phyloP scores from a whole-genome alignment of 23 tunicate species.

The Diplosoma virens region DNA sequence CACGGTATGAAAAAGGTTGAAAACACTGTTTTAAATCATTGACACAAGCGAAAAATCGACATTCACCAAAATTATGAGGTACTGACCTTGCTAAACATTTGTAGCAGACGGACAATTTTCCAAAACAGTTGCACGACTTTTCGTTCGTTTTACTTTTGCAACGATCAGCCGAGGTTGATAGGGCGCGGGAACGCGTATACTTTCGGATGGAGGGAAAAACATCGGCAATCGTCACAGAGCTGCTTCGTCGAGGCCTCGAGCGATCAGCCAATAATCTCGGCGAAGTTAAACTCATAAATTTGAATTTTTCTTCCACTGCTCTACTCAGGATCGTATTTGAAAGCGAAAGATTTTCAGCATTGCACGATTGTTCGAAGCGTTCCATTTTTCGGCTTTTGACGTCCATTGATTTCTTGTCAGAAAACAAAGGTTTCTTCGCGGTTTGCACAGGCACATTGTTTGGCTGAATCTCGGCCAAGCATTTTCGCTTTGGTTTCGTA shows the following conservation, averaged over 20 bases:
- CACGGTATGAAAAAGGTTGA: too few relatives aligned
- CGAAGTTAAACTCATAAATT: conserved; percentile 12
- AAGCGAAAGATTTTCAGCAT: neutral
- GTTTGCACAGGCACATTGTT: neutral
- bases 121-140: conserved; percentile 41
- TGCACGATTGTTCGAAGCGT: conserved; percentile 7
- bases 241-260: neutral
- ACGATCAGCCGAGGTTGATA: neutral
- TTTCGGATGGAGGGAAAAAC: conserved; percentile 49
- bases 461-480: conserved; percentile 42
- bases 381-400: neutral
- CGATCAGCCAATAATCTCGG: conserved; percentile 5
- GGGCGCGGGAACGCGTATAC: neutral
- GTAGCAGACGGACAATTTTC: conserved; percentile 50
- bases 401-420: neutral
- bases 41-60: too few relatives aligned
- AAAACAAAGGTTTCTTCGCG: neutral
- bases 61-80: too few relatives aligned
- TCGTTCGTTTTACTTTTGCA: neutral
- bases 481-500: conserved; percentile 41
- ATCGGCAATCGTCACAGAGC: conserved; percentile 42
- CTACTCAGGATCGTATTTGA: neutral
- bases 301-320: neutral
- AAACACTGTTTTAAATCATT: too few relatives aligned
- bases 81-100: conserved; percentile 55